Percentiles rank a stretch among this genome's conserved stretches.
These are phyloP conservation scores for Colletes latitarsis DNA, from an alignment of 1,140 invertebrate genomes.

Conservation along the genomic window DNA sequence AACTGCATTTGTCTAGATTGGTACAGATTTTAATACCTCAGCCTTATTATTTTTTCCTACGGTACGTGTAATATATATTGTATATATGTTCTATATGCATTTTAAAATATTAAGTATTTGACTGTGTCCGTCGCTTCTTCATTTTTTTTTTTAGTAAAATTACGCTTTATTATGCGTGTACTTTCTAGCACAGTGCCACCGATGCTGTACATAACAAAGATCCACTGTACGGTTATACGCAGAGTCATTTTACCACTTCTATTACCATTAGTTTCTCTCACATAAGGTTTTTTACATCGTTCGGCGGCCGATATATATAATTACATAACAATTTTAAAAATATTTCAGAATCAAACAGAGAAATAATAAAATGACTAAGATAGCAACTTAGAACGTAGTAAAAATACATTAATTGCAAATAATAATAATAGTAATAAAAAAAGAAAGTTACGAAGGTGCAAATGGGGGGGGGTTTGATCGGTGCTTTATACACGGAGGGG, in stretches of 20 bases:
- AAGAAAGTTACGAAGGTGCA: slow-evolving; percentile 30
- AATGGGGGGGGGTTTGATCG: slow-evolving; percentile 44
- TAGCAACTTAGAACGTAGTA: slow-evolving; percentile 63
- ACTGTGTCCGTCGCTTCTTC: slow-evolving; percentile 16
- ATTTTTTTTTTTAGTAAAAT: slow-evolving; percentile 29
- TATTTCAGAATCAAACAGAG: slow-evolving; percentile 74
- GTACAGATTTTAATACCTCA: slow-evolving; percentile 64
- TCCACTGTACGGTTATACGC: slow-evolving; percentile 57
- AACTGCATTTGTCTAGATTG: slow-evolving; percentile 41
- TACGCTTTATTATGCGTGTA: slow-evolving; percentile 46
- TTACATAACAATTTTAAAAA: slow-evolving; percentile 75
- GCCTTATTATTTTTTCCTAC: slow-evolving; percentile 45
- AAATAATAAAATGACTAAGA: slow-evolving; percentile 69
- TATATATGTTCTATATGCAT: slow-evolving; percentile 21
- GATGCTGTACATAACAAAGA: slow-evolving; percentile 47
- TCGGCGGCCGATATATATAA: slow-evolving; percentile 72
- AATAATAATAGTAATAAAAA: slow-evolving; percentile 41
- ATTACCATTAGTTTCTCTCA: too few relatives aligned
- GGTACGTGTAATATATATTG: slow-evolving; percentile 40
- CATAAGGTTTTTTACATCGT: slow-evolving; percentile 69
- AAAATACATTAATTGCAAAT: slow-evolving; percentile 64
- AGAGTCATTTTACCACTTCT: slow-evolving; percentile 66
- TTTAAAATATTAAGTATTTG: slow-evolving; percentile 32
- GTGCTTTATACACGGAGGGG: slow-evolving; percentile 55
- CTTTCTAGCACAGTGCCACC: slow-evolving; percentile 21